A percentile compares a stretch with the other conserved stretches of the same genome.
Evolutionary conservation across 2,113 vertebrate genomes (phyloP).

Genomic region (Phaethornis superciliosus): DNA sequence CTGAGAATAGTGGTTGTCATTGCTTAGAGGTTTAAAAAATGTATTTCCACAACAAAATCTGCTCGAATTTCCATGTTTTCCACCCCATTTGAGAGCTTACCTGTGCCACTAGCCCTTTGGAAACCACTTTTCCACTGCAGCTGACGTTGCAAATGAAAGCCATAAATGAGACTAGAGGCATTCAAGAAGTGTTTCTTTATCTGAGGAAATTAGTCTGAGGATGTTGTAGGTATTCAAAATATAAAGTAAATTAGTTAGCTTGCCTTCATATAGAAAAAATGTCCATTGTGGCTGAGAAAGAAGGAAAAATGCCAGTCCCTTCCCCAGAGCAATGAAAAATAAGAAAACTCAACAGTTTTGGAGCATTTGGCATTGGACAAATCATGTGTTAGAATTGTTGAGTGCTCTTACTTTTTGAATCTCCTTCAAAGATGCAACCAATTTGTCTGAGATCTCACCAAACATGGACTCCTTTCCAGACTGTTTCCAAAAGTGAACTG

Average conservation of each 20-base stretch:
- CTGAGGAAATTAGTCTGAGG: background rate
- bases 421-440: too few species aligned
- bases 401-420: background rate
- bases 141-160: background rate
- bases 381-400: background rate
- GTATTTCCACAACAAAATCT: slow-evolving; percentile 30
- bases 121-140: background rate
- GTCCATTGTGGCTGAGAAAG: background rate
- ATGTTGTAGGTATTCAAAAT: background rate
- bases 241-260: background rate
- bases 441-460: background rate
- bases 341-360: background rate
- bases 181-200: background rate
- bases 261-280: background rate
- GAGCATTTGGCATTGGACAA: background rate
- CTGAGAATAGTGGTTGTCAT: background rate
- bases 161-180: background rate
- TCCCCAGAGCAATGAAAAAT: background rate
- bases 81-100: background rate
- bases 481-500: background rate
- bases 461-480: background rate
- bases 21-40: background rate
- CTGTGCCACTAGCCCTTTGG: background rate
- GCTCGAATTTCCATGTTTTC: background rate
- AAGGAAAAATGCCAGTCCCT: background rate